phyloP scores from a whole-genome alignment of 2,113 vertebrate genomes.

The Corynorhinus townsendii region DNA sequence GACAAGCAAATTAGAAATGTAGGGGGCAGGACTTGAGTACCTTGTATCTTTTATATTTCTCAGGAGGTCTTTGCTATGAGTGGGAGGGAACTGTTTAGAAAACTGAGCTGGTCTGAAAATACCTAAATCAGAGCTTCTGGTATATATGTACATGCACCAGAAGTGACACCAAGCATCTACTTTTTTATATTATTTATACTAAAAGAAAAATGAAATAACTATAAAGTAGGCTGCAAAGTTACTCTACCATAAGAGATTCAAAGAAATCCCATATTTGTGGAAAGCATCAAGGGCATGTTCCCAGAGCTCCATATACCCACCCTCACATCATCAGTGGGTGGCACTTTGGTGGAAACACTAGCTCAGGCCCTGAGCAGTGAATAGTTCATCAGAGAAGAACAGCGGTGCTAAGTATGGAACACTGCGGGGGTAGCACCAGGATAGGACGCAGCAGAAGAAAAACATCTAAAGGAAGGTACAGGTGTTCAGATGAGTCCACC shows the following conservation, averaged over 20 bases:
- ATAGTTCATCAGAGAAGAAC: background rate
- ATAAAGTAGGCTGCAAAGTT: background rate
- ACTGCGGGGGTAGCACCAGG: background rate
- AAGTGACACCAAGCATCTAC: background rate
- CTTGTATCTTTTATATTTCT: background rate
- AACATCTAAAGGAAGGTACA: background rate
- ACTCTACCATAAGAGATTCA: background rate
- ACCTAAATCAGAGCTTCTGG: background rate
- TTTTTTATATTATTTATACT: background rate
- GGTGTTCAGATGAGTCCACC: background rate
- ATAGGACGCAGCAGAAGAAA: background rate
- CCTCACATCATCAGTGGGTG: background rate
- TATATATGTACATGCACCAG: background rate
- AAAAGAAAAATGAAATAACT: background rate
- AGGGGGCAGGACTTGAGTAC: fast-evolving
- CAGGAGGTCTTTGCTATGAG: background rate
- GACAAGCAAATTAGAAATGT: background rate
- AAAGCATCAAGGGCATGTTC: background rate
- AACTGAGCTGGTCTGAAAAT: background rate
- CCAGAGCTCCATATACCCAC: background rate
- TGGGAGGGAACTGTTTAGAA: background rate
- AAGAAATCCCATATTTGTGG: background rate
- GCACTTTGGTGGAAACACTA: background rate
- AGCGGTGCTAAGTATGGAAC: background rate
- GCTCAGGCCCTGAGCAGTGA: background rate